Evolutionary conservation across 2,888 invertebrate species (phyloP).

Genomic region (Thalpophila matura): DNA sequence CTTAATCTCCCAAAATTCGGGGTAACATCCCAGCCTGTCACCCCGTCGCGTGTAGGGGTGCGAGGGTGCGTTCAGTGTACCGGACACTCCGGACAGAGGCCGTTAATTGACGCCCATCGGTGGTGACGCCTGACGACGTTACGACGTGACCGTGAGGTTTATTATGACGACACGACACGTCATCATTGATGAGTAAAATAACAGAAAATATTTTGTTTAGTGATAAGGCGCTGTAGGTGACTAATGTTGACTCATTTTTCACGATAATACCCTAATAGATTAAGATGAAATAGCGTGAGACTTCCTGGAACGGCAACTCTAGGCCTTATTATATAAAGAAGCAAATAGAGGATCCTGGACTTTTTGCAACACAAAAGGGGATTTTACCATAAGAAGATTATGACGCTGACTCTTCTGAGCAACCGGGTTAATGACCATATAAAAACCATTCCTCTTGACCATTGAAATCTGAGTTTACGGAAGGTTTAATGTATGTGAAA

Average conservation of each 20-base stretch:
- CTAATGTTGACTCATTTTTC: not conserved
- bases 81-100: constrained; percentile 43
- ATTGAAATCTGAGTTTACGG: not conserved
- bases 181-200: constrained; percentile 14
- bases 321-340: too few species aligned
- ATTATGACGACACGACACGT: constrained; percentile 34
- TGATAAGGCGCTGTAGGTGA: not conserved
- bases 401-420: too few species aligned
- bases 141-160: constrained; percentile 21
- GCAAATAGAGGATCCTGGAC: too few species aligned
- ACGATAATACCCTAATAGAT: not conserved
- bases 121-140: constrained; percentile 30
- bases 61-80: constrained; percentile 67
- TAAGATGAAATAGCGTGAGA: too few species aligned
- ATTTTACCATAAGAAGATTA: not conserved
- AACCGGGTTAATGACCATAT: not conserved
- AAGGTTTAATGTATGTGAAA: constrained; percentile 6
- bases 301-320: too few species aligned
- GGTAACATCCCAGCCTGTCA: constrained; percentile 11
- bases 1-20: constrained; percentile 5
- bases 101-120: constrained; percentile 30
- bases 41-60: constrained; percentile 33
- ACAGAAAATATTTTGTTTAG: not conserved
- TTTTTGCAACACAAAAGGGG: too few species aligned
- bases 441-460: not conserved